Conservation (phyloP, 2,888 invertebrate species). For the Prionchulus punctatus region DNA sequence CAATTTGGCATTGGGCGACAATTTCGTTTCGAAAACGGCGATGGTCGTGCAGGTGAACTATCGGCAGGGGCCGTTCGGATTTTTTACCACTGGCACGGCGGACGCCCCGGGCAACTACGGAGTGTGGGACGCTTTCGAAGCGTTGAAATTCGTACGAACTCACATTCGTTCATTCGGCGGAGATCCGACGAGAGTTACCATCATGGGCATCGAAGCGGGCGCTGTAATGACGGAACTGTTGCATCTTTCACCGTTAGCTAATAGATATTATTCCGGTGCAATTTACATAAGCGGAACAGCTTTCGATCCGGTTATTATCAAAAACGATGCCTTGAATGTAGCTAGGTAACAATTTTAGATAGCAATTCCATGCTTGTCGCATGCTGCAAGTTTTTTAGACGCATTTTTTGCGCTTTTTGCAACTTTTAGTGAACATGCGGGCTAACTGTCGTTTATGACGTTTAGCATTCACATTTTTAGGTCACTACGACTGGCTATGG, state of each 20-base stretch:
- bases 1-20: not conserved
- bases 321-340: too few relatives aligned
- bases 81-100: not conserved
- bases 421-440: too few relatives aligned
- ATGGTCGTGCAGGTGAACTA: not conserved
- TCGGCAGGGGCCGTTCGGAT: not conserved
- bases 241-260: not conserved
- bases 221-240: not conserved
- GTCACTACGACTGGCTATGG: too few relatives aligned
- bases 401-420: too few relatives aligned
- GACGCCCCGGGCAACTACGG: slow-evolving; percentile 1
- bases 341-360: too few relatives aligned
- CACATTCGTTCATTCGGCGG: not conserved
- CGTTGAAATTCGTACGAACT: not conserved
- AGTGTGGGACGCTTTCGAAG: not conserved
- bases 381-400: too few relatives aligned
- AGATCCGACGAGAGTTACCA: not conserved
- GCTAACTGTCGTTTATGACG: too few relatives aligned
- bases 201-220: not conserved
- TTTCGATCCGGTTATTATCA: not conserved
- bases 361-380: too few relatives aligned
- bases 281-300: not conserved
- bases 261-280: not conserved
- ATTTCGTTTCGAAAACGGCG: not conserved
- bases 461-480: too few relatives aligned